Evolutionary conservation across 2,113 vertebrate species (phyloP).

Genomic region (Chionomys nivalis): DNA sequence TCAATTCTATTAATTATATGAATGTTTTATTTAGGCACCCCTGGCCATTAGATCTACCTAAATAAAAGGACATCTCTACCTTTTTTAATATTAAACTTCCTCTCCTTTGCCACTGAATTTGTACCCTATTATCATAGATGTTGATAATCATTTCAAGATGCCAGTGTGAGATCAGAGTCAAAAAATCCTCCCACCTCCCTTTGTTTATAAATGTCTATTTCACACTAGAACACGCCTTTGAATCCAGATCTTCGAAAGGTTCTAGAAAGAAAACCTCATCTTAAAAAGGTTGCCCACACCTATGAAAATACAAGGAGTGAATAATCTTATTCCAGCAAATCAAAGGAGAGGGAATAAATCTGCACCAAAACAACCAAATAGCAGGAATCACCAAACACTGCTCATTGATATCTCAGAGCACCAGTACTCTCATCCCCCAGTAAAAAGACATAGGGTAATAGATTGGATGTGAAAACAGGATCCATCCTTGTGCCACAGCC

Average conservation of each 20-base stretch:
- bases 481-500: neutral
- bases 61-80: neutral
- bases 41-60: neutral
- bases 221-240: neutral
- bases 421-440: neutral
- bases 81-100: conserved; percentile 30
- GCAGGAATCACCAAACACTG: neutral
- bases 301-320: neutral
- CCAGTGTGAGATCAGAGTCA: neutral
- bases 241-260: neutral
- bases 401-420: neutral
- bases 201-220: conserved; percentile 33
- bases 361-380: neutral
- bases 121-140: conserved; percentile 1
- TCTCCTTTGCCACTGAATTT: conserved; percentile 10
- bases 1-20: neutral
- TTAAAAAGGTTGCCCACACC: neutral
- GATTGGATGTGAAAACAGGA: neutral
- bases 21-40: conserved; percentile 49
- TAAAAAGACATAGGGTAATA: neutral
- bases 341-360: neutral
- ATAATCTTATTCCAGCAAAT: neutral
- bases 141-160: neutral
- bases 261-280: neutral
- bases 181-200: neutral